phyloP scores from a whole-genome alignment of 1,140 invertebrate genomes.

The Chymomyza costata region DNA sequence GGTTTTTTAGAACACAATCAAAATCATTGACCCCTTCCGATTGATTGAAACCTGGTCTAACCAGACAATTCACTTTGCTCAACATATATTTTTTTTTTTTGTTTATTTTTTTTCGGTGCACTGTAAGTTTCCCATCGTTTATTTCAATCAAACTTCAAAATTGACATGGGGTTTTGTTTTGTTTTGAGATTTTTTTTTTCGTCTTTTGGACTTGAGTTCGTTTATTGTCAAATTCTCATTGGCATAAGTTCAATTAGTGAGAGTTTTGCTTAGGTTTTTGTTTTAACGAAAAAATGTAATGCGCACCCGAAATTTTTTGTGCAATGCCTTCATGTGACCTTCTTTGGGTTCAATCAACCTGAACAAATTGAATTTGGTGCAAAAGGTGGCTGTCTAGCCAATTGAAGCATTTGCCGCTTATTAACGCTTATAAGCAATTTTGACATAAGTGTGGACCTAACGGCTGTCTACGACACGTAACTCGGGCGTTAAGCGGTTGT shows the following conservation, averaged over 20 bases:
- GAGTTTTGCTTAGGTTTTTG: background rate
- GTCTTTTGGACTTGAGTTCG: too few species aligned
- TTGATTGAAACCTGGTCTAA: too few species aligned
- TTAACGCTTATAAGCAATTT: slow-evolving; percentile 18
- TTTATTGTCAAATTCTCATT: slow-evolving; percentile 21
- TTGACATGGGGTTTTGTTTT: too few species aligned
- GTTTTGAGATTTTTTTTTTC: too few species aligned
- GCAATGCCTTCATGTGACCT: slow-evolving; percentile 39
- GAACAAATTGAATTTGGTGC: slow-evolving; percentile 45
- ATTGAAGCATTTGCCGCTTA: slow-evolving; percentile 34
- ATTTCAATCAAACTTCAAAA: too few species aligned
- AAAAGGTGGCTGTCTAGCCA: slow-evolving; percentile 11
- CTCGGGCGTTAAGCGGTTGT: slow-evolving; percentile 47
- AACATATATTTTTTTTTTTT: too few species aligned
- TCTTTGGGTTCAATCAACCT: slow-evolving; percentile 59
- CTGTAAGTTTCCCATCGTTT: too few species aligned
- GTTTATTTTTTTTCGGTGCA: too few species aligned
- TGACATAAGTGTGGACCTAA: slow-evolving; percentile 40
- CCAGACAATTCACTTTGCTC: too few species aligned
- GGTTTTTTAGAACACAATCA: too few species aligned
- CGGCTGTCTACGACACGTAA: slow-evolving; percentile 49
- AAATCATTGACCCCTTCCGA: too few species aligned
- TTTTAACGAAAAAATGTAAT: slow-evolving; percentile 4
- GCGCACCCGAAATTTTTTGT: slow-evolving; percentile 15
- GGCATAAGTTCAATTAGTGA: slow-evolving; percentile 37